Base-by-base conservation (phyloP, 2,888 invertebrate genomes). In the Napeogenes inachia region DNA sequence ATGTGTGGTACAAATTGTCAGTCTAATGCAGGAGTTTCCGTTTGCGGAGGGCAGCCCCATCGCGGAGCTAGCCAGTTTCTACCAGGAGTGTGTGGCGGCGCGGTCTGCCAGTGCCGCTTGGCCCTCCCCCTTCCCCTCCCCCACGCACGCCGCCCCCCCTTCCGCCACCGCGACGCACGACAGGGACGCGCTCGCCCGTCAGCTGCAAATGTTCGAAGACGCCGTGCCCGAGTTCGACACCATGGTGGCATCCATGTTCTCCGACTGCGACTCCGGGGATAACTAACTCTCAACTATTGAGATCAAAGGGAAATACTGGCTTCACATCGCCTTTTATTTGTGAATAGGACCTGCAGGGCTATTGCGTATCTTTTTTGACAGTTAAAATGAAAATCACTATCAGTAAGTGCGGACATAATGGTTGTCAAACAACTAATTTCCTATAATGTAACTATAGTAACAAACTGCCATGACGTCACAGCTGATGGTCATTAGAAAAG, bases 11-110 rank as follows among this genome's bases (percentile, higher is more conserved):
- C 35, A 35, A 35, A 35, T 2, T 5, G 35, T 35, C 35, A 35
- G 35, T 35, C 4, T 42, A 42, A 42, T 76, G 2, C 91, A 96
- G 96, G 95, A 95, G 84, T 94, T 95, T 57, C 95, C 96, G 4
- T 96, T 96, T 78, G 95, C 95, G 55, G 94, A 93, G 66, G 92
- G 93, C 64, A 94, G 93, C 72, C 92, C 93, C 0, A 94, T 94
- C 73, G 93, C 93, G 54, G 96, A 96, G 75, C 88, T 96, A 66
- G 95, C 95, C 0, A 92, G 93, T 67, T 96, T 96, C 85, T 96
- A 95, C 85, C 92, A 94, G 45, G 95, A 96, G 75, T 96, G 95
- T 83, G 92, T 95, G 76, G 92, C 92, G 70, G 95, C 96, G 6
- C 86, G 83, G 2, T 81, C 84, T 0, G 77, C 79, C 35, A 82